Conservation (phyloP, 2,797 vertebrate species). For the Chromobotia macracanthus region DNA sequence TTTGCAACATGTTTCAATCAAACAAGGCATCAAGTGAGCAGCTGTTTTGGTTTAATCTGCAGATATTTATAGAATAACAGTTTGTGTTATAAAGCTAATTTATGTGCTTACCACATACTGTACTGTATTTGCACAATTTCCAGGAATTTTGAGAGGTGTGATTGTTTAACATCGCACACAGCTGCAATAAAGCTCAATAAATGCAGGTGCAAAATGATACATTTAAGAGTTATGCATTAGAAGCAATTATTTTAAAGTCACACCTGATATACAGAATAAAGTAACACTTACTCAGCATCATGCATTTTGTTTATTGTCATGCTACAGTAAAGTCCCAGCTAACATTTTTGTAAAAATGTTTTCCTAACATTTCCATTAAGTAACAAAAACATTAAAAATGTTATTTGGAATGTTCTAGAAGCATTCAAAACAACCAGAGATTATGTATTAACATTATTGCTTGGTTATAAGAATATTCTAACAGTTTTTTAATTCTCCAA, state of each 20-base stretch:
- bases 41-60: constrained; percentile 15
- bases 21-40: constrained; percentile 36
- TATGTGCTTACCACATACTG: neutral
- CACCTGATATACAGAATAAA: neutral
- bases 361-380: too few relatives aligned
- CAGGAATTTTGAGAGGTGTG: neutral
- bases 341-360: too few relatives aligned
- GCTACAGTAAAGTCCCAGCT: neutral
- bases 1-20: constrained; percentile 42
- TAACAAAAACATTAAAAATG: too few relatives aligned
- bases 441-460: too few relatives aligned
- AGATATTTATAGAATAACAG: constrained; percentile 29
- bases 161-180: too few relatives aligned
- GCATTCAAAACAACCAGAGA: too few relatives aligned
- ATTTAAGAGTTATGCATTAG: neutral
- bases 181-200: too few relatives aligned
- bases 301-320: neutral
- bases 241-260: neutral
- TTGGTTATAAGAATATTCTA: too few relatives aligned
- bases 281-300: neutral
- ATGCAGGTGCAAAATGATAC: too few relatives aligned
- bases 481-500: too few relatives aligned
- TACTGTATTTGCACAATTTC: constrained; percentile 5
- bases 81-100: constrained; percentile 42
- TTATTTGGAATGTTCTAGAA: too few relatives aligned